These are phyloP conservation scores for Boloria euphrosyne DNA, from an alignment of 2,888 invertebrate species.

Conservation along the genomic window DNA sequence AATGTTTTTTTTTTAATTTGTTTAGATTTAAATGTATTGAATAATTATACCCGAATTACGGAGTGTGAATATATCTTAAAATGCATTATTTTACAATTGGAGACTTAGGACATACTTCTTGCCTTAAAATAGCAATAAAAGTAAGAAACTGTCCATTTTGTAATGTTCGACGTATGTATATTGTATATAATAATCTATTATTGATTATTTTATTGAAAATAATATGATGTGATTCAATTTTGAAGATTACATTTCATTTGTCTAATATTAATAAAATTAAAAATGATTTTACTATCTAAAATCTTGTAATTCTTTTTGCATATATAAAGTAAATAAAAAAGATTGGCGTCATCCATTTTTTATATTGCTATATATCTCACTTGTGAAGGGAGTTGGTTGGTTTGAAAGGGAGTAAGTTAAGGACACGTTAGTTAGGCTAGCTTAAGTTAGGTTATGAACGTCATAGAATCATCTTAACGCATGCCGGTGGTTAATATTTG, in stretches of 20 bases:
- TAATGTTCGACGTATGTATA: neutral
- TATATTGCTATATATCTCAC: neutral
- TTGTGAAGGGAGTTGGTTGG: neutral
- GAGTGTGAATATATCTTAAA: too few relatives aligned
- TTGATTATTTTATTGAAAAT: neutral
- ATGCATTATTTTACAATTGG: neutral
- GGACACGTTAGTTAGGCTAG: constrained; percentile 63
- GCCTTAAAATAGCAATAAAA: constrained; percentile 13
- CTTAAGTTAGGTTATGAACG: constrained; percentile 70
- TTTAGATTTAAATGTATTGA: too few relatives aligned
- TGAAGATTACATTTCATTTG: too few relatives aligned
- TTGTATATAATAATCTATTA: neutral
- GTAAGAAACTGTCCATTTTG: neutral
- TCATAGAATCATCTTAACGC: constrained; percentile 70
- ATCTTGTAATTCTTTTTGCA: too few relatives aligned
- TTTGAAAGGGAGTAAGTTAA: constrained; percentile 30
- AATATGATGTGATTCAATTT: too few relatives aligned
- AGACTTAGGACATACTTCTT: neutral
- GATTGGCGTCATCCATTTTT: neutral
- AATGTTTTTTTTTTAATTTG: too few relatives aligned
- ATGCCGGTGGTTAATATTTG: constrained; percentile 4
- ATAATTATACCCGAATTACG: too few relatives aligned
- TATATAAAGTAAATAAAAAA: neutral
- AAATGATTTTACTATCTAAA: too few relatives aligned
- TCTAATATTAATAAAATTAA: too few relatives aligned